These are phyloP conservation scores for Baryphthengus martii DNA, from an alignment of 2,113 vertebrate genomes.

Conservation along the genomic window DNA sequence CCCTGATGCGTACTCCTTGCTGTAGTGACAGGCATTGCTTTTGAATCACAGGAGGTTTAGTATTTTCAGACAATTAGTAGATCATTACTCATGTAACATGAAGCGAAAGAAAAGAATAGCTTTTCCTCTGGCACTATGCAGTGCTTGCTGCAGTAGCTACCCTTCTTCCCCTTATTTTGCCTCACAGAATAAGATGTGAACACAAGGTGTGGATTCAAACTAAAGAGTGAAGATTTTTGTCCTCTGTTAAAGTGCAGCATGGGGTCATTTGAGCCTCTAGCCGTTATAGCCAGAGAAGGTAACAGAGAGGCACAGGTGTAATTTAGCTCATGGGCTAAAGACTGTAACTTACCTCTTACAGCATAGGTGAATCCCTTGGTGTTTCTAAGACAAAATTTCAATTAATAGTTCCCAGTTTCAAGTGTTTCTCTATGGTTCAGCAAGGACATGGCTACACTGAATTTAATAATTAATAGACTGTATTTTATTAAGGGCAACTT, in stretches of 20 bases:
- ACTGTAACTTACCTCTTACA: background rate
- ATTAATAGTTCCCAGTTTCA: background rate
- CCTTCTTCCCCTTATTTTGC: background rate
- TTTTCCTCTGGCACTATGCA: background rate
- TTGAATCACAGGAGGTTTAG: background rate
- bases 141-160: background rate
- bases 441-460: background rate
- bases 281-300: background rate
- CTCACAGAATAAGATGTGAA: background rate
- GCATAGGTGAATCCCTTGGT: background rate
- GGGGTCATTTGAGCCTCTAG: background rate
- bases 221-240: background rate
- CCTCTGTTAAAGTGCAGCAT: background rate
- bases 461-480: background rate
- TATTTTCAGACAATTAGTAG: background rate
- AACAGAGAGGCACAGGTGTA: background rate
- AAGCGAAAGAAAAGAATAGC: background rate
- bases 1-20: background rate
- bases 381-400: background rate
- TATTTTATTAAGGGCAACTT: background rate
- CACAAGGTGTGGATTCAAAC: background rate
- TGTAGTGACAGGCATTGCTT: background rate
- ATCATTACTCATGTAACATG: background rate
- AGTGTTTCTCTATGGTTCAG: background rate
- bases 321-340: background rate